Percentiles rank a stretch among this genome's conserved stretches.
Conservation (phyloP, 2,113 vertebrate species). For the Serinus canaria region DNA sequence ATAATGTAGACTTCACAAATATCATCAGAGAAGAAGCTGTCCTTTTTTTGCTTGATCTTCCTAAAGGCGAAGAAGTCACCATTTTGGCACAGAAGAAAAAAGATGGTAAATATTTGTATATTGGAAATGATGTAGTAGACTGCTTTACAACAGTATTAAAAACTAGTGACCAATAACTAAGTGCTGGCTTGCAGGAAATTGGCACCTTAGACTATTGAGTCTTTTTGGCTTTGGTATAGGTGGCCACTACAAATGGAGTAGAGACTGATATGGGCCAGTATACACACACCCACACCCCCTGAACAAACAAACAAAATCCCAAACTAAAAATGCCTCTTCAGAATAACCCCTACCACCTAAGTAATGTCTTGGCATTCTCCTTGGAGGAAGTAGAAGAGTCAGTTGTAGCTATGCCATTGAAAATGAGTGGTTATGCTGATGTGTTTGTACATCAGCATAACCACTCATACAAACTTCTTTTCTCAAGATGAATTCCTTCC, state of each 20-base stretch:
- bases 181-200: not conserved
- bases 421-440: not conserved
- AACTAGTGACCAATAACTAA: not conserved
- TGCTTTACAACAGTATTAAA: not conserved
- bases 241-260: not conserved
- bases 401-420: not conserved
- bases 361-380: not conserved
- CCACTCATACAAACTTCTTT: not conserved
- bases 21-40: conserved; percentile 98
- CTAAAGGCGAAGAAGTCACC: conserved; percentile 94
- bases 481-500: not conserved
- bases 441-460: too few species aligned
- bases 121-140: not conserved
- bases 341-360: not conserved
- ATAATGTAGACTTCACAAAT: conserved; percentile 98
- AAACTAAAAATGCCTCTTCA: not conserved
- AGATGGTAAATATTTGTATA: conserved; percentile 80
- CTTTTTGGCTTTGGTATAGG: not conserved
- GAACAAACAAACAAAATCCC: not conserved
- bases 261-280: not conserved
- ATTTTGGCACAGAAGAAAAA: conserved; percentile 98
- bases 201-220: not conserved
- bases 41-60: conserved; percentile 94
- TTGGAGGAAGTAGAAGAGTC: not conserved
- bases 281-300: fast-evolving